Conservation (phyloP, 30 jellyfish, hydroid and myxozoan genomes). For the Aurelia aurita complex sp. Pacific region DNA sequence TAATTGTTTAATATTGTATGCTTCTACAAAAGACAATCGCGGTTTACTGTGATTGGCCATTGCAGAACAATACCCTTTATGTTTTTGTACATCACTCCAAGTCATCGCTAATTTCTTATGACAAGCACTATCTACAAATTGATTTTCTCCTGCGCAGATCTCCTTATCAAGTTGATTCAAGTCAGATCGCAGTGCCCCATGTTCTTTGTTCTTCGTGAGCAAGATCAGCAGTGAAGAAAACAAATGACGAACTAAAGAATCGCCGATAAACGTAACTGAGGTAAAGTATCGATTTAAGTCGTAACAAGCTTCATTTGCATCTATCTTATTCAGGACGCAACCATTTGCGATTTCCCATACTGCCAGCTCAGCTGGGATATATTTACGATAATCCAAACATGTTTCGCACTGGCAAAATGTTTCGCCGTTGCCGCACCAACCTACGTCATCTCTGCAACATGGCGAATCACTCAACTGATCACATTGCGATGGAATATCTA, state of each 20-base stretch:
- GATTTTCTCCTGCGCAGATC: slow-evolving; percentile 89
- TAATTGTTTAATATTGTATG: slow-evolving; percentile 55
- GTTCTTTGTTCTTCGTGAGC: slow-evolving; percentile 62
- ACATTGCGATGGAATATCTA: slow-evolving; percentile 95
- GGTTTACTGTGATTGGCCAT: slow-evolving; percentile 25
- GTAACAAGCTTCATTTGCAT: slow-evolving; percentile 60
- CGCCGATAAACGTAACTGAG: slow-evolving; percentile 92
- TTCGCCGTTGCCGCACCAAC: slow-evolving; percentile 93
- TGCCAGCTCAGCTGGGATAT: slow-evolving; percentile 80
- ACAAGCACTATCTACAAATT: slow-evolving; percentile 93
- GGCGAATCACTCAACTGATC: slow-evolving; percentile 77
- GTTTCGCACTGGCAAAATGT: slow-evolving; percentile 73
- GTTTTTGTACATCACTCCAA: slow-evolving; percentile 68
- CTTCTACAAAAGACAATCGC: slow-evolving; percentile 74
- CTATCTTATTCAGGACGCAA: slow-evolving; percentile 42
- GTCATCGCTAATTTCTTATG: slow-evolving; percentile 81
- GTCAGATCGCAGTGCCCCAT: slow-evolving; percentile 79
- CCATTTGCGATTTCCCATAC: slow-evolving; percentile 64
- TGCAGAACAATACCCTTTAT: slow-evolving; percentile 58
- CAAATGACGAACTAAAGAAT: slow-evolving; percentile 89
- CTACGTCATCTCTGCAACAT: slow-evolving; percentile 89
- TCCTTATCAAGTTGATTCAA: slow-evolving; percentile 28
- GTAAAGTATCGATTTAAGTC: slow-evolving; percentile 56
- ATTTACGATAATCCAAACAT: slow-evolving; percentile 73
- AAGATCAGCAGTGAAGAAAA: slow-evolving; percentile 74